Conservation (phyloP, 2,113 vertebrate genomes). For the Butastur rufipennis region DNA sequence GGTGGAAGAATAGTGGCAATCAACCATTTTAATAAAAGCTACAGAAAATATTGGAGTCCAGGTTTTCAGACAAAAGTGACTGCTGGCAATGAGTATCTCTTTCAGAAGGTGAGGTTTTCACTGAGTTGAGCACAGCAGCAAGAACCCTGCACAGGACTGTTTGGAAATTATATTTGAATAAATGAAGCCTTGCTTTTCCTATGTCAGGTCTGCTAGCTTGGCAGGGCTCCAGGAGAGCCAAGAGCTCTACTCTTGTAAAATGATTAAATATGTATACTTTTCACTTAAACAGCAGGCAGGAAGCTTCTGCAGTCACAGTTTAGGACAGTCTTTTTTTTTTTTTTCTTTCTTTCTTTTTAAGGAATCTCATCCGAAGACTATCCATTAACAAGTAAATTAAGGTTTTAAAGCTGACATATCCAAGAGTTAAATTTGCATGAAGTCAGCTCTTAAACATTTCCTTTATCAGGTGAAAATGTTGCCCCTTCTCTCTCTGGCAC, state of each 20-base stretch:
- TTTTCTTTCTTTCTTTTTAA: not conserved
- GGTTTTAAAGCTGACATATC: slow-evolving; percentile 32
- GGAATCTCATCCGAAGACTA: not conserved
- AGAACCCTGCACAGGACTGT: not conserved
- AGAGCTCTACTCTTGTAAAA: slow-evolving; percentile 32
- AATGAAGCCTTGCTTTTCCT: not conserved
- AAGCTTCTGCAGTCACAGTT: not conserved
- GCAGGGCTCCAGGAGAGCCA: not conserved
- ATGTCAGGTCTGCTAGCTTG: not conserved
- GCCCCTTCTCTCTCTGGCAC: slow-evolving; percentile 60
- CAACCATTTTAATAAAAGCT: not conserved
- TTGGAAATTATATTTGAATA: not conserved
- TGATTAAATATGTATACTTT: slow-evolving; percentile 41
- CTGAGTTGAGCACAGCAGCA: not conserved
- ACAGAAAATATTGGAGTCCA: not conserved
- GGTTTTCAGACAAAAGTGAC: not conserved
- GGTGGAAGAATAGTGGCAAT: accelerated
- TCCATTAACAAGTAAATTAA: slow-evolving; percentile 49
- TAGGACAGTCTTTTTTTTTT: not conserved
- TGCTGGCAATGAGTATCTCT: not conserved
- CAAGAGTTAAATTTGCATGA: slow-evolving; percentile 63
- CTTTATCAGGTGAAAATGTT: slow-evolving; percentile 59
- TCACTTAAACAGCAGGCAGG: slow-evolving; percentile 22
- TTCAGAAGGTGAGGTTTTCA: not conserved
- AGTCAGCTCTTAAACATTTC: slow-evolving; percentile 65